Conservation (phyloP, 2,113 vertebrate genomes). For the Macquaria australasica region DNA sequence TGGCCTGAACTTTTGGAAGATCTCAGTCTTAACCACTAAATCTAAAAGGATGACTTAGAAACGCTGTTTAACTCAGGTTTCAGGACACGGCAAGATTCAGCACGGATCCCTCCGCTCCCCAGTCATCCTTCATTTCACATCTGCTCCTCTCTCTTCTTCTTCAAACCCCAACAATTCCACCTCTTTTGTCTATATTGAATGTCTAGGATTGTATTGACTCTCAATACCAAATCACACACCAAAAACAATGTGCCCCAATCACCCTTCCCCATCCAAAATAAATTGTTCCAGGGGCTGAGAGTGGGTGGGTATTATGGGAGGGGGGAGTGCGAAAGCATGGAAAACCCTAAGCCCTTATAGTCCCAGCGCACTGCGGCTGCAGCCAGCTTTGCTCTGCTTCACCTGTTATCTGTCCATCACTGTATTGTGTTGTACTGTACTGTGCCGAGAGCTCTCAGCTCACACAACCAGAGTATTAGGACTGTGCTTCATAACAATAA, state of each 20-base stretch:
- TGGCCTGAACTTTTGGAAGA: neutral
- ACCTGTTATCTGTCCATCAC: constrained; percentile 82
- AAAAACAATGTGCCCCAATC: neutral
- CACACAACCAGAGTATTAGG: neutral
- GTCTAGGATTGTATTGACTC: neutral
- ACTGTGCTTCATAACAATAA: neutral
- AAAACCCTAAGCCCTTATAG: constrained; percentile 74
- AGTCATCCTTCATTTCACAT: neutral
- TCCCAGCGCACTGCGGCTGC: constrained; percentile 59
- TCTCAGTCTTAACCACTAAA: neutral
- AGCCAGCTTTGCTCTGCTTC: constrained; percentile 65
- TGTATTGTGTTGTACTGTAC: constrained; percentile 45
- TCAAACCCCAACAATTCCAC: neutral
- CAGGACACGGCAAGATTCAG: neutral
- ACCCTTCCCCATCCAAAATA: constrained; percentile 9
- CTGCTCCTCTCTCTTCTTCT: neutral
- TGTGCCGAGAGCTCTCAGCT: constrained; percentile 2
- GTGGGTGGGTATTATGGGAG: constrained; percentile 3
- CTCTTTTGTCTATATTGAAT: neutral
- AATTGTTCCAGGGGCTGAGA: constrained; percentile 19
- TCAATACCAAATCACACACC: neutral
- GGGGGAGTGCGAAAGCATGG: constrained; percentile 51
- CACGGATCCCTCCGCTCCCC: neutral
- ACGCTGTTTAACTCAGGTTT: neutral
- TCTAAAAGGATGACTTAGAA: neutral